phyloP scores from a whole-genome alignment of 2,888 invertebrate species.

The Himalopsyche tibetana region DNA sequence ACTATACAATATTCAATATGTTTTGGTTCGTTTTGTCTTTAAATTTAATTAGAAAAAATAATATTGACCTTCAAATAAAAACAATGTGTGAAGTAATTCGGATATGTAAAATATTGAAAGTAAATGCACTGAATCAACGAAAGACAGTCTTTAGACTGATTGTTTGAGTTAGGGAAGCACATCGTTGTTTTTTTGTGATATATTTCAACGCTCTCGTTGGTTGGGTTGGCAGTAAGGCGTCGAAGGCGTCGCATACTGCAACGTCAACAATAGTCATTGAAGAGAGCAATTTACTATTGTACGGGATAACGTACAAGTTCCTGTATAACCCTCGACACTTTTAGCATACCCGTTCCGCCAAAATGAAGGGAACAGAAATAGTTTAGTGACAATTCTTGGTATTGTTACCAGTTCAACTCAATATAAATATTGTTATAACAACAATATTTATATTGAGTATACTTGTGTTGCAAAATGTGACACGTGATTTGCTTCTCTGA shows the following conservation, averaged over 20 bases:
- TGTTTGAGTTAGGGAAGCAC: neutral
- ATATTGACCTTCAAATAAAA: too few relatives aligned
- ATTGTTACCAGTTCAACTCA: neutral
- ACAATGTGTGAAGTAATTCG: too few relatives aligned
- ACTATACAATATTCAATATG: too few relatives aligned
- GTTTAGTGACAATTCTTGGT: neutral
- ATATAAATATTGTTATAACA: too few relatives aligned
- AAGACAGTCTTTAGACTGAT: too few relatives aligned
- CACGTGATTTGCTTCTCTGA: too few relatives aligned
- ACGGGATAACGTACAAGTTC: neutral
- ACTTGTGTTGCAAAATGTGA: too few relatives aligned
- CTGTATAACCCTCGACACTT: neutral
- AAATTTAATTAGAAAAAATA: too few relatives aligned
- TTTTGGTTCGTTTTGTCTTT: too few relatives aligned
- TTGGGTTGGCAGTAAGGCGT: neutral
- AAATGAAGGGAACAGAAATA: neutral
- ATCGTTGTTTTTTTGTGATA: neutral
- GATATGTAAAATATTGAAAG: too few relatives aligned
- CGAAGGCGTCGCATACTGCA: neutral
- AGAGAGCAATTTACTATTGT: neutral
- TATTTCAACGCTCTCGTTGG: neutral
- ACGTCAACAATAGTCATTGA: conserved; percentile 11
- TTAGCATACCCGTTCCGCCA: neutral
- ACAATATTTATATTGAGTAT: too few relatives aligned
- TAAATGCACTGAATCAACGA: too few relatives aligned